Conservation (phyloP, 1,140 invertebrate species). For the Leucophenga varia region DNA sequence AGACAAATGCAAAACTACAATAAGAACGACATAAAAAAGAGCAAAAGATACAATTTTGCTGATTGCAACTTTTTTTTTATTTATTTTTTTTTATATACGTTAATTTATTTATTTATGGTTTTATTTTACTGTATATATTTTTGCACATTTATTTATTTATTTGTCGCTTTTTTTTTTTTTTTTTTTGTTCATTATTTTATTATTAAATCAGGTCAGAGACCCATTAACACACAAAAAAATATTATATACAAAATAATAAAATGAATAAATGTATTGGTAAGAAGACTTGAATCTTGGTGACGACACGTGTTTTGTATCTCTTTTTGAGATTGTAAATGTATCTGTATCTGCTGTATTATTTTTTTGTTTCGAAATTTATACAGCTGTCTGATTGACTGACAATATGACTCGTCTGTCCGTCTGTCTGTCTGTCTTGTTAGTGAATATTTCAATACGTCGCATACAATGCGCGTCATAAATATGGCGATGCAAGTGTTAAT, state of each 20-base stretch:
- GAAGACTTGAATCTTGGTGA: too few species aligned
- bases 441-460: not conserved
- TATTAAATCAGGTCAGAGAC: constrained; percentile 55
- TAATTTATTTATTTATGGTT: not conserved
- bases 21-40: too few species aligned
- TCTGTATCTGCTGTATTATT: constrained; percentile 5
- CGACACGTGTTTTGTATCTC: constrained; percentile 4
- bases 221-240: constrained; percentile 48
- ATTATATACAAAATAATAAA: constrained; percentile 1
- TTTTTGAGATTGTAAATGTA: constrained; percentile 4
- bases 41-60: too few species aligned
- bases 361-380: not conserved
- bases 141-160: not conserved
- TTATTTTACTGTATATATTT: constrained; percentile 31
- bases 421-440: constrained; percentile 1
- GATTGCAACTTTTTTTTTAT: too few species aligned
- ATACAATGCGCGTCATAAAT: constrained; percentile 32
- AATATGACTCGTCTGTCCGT: constrained; percentile 14
- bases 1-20: too few species aligned
- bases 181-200: constrained; percentile 21
- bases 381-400: constrained; percentile 12
- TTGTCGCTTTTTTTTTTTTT: not conserved
- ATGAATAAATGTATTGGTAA: too few species aligned
- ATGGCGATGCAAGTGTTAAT: constrained; percentile 20
- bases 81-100: too few species aligned